phyloP scores from a whole-genome alignment of 2,113 vertebrate species.

The Pseudopipra pipra region DNA sequence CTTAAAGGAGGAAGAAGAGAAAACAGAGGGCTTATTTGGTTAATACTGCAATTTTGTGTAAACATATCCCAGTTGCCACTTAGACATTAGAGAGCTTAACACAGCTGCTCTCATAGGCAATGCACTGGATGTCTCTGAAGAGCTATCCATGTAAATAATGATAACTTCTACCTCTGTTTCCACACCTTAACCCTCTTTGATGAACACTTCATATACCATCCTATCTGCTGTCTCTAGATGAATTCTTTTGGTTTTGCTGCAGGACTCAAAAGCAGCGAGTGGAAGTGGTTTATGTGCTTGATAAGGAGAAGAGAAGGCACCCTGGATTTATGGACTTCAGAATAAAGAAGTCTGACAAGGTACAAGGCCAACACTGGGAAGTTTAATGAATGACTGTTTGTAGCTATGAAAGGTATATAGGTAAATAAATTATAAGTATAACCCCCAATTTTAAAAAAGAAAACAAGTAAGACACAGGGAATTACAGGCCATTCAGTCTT shows the following conservation, averaged over 20 bases:
- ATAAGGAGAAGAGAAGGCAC: not conserved
- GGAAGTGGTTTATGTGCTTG: not conserved
- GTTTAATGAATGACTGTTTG: not conserved
- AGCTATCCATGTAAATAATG: not conserved
- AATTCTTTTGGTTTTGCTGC: not conserved
- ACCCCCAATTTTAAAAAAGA: not conserved
- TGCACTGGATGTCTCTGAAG: not conserved
- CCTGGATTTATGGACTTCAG: not conserved
- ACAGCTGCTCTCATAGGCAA: not conserved
- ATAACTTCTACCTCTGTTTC: not conserved
- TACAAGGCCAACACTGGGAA: not conserved
- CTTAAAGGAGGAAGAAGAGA: not conserved
- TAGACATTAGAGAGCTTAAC: not conserved
- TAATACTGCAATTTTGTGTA: not conserved
- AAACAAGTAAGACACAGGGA: not conserved
- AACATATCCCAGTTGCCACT: not conserved
- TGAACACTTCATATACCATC: not conserved
- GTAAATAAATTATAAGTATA: not conserved
- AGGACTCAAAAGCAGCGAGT: not conserved
- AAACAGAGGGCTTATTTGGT: not conserved
- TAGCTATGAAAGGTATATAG: not conserved
- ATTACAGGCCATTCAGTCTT: not conserved
- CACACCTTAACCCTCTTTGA: not conserved
- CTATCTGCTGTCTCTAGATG: not conserved
- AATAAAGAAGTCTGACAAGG: not conserved